phyloP scores from a whole-genome alignment of 64 coral and sea anemone species.

The Porites lutea region DNA sequence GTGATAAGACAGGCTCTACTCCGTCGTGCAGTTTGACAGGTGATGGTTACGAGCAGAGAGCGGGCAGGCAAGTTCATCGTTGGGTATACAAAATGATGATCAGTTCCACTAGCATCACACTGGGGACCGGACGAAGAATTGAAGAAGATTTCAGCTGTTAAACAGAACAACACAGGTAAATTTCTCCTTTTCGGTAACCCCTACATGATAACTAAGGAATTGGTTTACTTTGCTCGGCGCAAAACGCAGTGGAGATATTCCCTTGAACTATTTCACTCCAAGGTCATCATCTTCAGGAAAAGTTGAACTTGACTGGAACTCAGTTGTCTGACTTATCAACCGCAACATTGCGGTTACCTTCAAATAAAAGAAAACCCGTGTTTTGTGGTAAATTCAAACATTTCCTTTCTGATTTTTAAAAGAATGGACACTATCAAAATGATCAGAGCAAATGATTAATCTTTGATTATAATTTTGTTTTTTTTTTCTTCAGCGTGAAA shows the following conservation, averaged over 20 bases:
- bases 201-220: neutral
- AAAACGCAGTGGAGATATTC: too few relatives aligned
- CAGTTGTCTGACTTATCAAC: too few relatives aligned
- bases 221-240: neutral
- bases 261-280: too few relatives aligned
- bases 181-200: neutral
- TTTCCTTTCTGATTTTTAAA: neutral
- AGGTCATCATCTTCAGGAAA: neutral
- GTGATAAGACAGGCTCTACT: neutral
- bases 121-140: neutral
- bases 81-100: neutral
- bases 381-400: neutral
- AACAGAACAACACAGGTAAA: conserved; percentile 14
- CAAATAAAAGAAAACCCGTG: too few relatives aligned
- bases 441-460: neutral
- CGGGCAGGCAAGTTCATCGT: neutral
- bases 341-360: too few relatives aligned
- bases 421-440: neutral
- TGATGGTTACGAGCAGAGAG: neutral
- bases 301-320: too few relatives aligned
- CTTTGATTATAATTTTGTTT: neutral
- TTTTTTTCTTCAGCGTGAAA: neutral
- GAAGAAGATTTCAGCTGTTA: neutral
- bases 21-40: conserved; percentile 27
- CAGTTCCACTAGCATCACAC: neutral